Conservation (phyloP, 1,140 invertebrate species). For the Drosophila prosaltans region DNA sequence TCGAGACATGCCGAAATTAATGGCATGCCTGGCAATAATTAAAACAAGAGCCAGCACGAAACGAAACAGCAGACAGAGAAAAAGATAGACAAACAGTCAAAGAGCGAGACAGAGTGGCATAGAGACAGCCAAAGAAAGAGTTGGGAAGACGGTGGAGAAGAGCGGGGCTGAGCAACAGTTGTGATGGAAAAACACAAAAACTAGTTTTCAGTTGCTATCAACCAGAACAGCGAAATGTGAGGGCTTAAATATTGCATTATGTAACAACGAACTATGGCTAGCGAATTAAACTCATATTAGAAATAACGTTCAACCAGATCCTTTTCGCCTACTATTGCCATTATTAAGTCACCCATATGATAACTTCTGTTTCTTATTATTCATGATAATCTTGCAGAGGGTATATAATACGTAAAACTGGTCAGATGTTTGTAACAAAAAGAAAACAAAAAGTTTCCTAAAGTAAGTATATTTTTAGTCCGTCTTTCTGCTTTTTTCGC, state of each 20-base stretch:
- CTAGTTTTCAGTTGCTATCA: slow-evolving; percentile 38
- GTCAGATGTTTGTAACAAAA: too few relatives aligned
- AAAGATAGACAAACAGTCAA: neutral
- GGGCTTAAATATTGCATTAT: slow-evolving; percentile 41
- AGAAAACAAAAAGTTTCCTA: too few relatives aligned
- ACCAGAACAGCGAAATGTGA: slow-evolving; percentile 27
- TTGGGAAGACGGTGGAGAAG: neutral
- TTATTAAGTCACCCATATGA: neutral
- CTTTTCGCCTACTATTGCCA: neutral
- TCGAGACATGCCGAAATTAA: slow-evolving; percentile 82
- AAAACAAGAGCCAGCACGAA: slow-evolving; percentile 73
- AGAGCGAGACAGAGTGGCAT: slow-evolving; percentile 22
- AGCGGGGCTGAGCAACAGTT: neutral
- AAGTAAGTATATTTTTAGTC: too few relatives aligned
- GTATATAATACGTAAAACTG: too few relatives aligned
- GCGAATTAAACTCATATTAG: slow-evolving; percentile 25
- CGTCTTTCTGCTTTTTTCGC: too few relatives aligned
- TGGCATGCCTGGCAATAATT: slow-evolving; percentile 82
- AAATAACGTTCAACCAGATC: slow-evolving; percentile 25
- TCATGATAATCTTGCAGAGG: too few relatives aligned
- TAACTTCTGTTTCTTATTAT: too few relatives aligned
- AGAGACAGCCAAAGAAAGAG: slow-evolving; percentile 14
- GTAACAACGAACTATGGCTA: slow-evolving; percentile 28
- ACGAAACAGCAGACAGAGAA: slow-evolving; percentile 23
- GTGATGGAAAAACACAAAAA: slow-evolving; percentile 29